These are phyloP conservation scores for Tenthredo distinguenda DNA, from an alignment of 2,888 invertebrate species.

Conservation along the genomic window DNA sequence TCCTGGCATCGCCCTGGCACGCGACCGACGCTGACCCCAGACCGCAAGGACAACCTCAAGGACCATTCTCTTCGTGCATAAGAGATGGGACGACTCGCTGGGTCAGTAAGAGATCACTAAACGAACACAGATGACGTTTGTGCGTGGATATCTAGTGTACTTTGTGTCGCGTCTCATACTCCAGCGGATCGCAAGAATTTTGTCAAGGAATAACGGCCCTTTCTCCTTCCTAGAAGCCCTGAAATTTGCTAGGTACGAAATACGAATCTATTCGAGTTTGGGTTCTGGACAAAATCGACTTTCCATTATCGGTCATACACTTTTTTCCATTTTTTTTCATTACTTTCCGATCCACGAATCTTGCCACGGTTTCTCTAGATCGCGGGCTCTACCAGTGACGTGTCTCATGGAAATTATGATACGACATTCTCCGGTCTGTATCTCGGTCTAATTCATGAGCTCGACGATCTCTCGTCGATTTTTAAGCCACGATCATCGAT, in stretches of 20 bases:
- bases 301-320: not conserved
- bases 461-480: not conserved
- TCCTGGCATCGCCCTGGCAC: constrained; percentile 45
- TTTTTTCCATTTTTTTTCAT: not conserved
- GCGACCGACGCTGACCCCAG: constrained; percentile 34
- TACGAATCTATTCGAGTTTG: not conserved
- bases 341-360: not conserved
- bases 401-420: constrained; percentile 62
- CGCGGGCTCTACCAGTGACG: constrained; percentile 59
- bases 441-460: not conserved
- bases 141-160: constrained; percentile 57
- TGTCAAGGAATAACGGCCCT: constrained; percentile 57
- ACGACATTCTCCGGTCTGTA: not conserved
- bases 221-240: constrained; percentile 55
- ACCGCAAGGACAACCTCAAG: constrained; percentile 31
- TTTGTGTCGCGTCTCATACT: constrained; percentile 62
- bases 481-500: not conserved
- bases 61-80: not conserved
- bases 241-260: constrained; percentile 61
- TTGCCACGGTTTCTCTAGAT: not conserved
- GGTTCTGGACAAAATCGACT: not conserved
- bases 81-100: constrained; percentile 31
- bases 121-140: constrained; percentile 40
- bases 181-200: constrained; percentile 61
- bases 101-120: constrained; percentile 46